Evolutionary conservation across 2,113 vertebrate genomes (phyloP), one percentile per base, ranked within the genome.

Genomic region (Chitala chitala): DNA sequence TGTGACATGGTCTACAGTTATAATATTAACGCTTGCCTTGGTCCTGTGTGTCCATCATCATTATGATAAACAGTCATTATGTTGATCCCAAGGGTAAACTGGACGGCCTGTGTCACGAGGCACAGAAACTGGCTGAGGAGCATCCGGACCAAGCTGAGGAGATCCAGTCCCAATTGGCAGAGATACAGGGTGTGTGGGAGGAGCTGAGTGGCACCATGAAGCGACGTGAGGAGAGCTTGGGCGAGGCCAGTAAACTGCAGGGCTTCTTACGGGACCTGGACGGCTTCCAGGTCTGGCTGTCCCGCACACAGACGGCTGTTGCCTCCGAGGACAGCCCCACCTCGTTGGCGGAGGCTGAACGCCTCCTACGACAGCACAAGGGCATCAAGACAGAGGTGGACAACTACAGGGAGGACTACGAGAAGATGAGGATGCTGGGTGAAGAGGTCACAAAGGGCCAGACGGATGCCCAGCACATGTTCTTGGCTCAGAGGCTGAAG

Each of bases 241-340:
- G 94, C 0, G 96, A 96, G 76, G 95, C 95, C 4, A 91, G 92
- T 81, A 92, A 94, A 78, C 87, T 98, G 8, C 96, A 97, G 80
- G 93, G 92, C 50, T 97, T 98, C 87, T 90, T 98, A 64, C 85
- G 94, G 10, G 95, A 96, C 71, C 80, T 98, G 78, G 94, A 94
- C 10, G 94, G 94, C 38, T 94, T 98, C 81, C 96, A 98, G 86
- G 93, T 89, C 0, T 98, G 96, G 96, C 83, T 98, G 0, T 89
- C 94, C 7, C 92, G 94, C 36, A 95, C 96, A 0, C 94, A 95
- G 81, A 95, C 93, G 0, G 92, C 92, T 0, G 93, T 97, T 44
- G 96, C 94, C 31, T 96, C 95, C 0, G 94, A 95, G 75, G 96
- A 98, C 69, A 92, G 91, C 7, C 95, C 96, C 0, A 93, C 93